Evolutionary conservation across 2,797 vertebrate genomes (phyloP).

Genomic region (Leontocebus nigricollis): DNA sequence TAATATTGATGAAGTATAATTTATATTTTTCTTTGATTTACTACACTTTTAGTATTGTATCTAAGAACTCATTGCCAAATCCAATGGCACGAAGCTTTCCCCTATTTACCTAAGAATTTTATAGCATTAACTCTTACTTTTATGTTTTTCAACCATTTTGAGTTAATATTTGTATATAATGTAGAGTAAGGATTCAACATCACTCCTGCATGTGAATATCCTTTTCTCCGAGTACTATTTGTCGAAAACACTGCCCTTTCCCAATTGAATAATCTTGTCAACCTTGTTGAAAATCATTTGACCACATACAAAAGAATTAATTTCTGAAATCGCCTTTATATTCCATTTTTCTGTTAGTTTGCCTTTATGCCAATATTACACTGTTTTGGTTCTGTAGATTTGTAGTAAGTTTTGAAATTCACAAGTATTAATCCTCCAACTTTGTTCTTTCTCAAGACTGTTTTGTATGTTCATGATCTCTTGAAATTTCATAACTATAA

Average conservation of each 20-base stretch:
- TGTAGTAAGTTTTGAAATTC: not conserved
- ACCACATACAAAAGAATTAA: not conserved
- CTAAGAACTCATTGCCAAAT: not conserved
- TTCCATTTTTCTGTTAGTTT: not conserved
- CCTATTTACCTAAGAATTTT: not conserved
- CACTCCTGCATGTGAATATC: not conserved
- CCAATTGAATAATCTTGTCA: not conserved
- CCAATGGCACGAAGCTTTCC: not conserved
- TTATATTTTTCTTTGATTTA: not conserved
- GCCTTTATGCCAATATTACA: not conserved
- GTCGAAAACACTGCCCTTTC: not conserved
- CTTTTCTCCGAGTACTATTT: not conserved
- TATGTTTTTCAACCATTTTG: not conserved
- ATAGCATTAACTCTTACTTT: not conserved
- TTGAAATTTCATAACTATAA: not conserved
- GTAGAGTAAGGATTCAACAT: not conserved
- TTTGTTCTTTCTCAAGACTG: not conserved
- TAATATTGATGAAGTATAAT: not conserved
- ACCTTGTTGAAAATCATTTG: not conserved
- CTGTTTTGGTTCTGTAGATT: not conserved
- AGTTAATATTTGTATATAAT: not conserved
- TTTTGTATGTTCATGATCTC: not conserved
- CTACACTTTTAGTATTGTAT: not conserved
- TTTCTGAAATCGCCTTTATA: not conserved
- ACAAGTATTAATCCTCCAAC: not conserved